phyloP scores from a whole-genome alignment of 2,113 vertebrate species.

The Scopus umbretta region DNA sequence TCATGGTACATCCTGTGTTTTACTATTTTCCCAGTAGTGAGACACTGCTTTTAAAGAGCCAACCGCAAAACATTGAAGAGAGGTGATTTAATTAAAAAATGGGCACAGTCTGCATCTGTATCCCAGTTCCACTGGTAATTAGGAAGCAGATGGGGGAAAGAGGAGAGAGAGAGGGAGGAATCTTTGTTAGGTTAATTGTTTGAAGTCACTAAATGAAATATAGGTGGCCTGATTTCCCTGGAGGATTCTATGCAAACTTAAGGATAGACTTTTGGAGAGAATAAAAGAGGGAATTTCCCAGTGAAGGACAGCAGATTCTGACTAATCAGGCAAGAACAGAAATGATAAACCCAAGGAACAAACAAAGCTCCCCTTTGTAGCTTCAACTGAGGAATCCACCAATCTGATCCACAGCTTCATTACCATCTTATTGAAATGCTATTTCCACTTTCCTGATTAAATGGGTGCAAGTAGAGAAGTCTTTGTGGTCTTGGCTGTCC shows the following conservation, averaged over 20 bases:
- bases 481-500: neutral
- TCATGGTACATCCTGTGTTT: rapidly evolving
- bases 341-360: neutral
- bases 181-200: constrained; percentile 10
- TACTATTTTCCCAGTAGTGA: neutral
- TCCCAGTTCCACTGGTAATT: neutral
- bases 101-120: neutral
- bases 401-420: neutral
- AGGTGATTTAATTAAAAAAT: neutral
- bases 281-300: neutral
- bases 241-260: neutral
- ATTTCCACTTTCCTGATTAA: neutral
- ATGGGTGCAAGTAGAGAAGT: neutral
- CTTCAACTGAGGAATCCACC: neutral
- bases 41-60: neutral
- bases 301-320: neutral
- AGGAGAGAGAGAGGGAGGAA: neutral
- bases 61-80: neutral
- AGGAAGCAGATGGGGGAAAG: neutral
- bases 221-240: constrained; percentile 7
- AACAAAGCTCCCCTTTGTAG: constrained; percentile 1
- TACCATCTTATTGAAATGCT: constrained; percentile 8
- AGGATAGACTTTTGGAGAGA: neutral
- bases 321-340: neutral
- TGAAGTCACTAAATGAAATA: neutral